A percentile compares a stretch with the other conserved stretches of the same genome.
Conservation (phyloP, 2,888 invertebrate species). For the Synanthedon formicaeformis region DNA sequence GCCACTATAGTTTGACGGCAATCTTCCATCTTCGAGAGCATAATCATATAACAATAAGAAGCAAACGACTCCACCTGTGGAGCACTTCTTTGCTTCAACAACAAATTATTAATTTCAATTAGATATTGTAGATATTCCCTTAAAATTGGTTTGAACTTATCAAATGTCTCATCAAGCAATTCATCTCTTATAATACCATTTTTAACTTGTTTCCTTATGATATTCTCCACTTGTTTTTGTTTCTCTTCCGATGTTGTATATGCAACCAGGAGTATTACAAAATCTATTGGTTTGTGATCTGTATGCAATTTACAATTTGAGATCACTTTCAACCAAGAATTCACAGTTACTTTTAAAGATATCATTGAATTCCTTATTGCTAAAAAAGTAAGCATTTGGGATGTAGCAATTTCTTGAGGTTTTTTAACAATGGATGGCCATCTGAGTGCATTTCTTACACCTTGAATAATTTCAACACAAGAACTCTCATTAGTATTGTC, state of each 20-base stretch:
- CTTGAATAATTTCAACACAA: conserved; percentile 50
- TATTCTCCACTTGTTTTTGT: conserved; percentile 71
- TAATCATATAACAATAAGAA: conserved; percentile 65
- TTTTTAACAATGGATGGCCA: conserved; percentile 50
- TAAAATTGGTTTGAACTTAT: conserved; percentile 66
- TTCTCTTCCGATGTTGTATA: conserved; percentile 72
- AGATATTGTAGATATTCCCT: conserved; percentile 68
- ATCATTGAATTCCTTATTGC: conserved; percentile 69
- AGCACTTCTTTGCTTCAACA: conserved; percentile 64
- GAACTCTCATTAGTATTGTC: conserved; percentile 43
- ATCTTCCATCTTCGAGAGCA: conserved; percentile 53
- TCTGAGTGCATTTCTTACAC: conserved; percentile 62
- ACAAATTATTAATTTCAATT: conserved; percentile 67
- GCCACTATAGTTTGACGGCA: conserved; percentile 48
- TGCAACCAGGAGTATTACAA: conserved; percentile 74
- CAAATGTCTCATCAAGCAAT: conserved; percentile 67
- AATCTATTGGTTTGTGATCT: conserved; percentile 76
- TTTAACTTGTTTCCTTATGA: conserved; percentile 75
- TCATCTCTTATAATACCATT: conserved; percentile 68
- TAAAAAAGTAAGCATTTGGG: conserved; percentile 70
- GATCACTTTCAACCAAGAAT: conserved; percentile 71
- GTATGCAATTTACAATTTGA: conserved; percentile 52
- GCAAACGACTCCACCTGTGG: conserved; percentile 69
- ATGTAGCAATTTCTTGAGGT: conserved; percentile 65
- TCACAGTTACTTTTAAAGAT: conserved; percentile 65